These are phyloP conservation scores for Psammodynastes pulverulentus DNA, from an alignment of 2,113 vertebrate genomes.

Conservation along the genomic window DNA sequence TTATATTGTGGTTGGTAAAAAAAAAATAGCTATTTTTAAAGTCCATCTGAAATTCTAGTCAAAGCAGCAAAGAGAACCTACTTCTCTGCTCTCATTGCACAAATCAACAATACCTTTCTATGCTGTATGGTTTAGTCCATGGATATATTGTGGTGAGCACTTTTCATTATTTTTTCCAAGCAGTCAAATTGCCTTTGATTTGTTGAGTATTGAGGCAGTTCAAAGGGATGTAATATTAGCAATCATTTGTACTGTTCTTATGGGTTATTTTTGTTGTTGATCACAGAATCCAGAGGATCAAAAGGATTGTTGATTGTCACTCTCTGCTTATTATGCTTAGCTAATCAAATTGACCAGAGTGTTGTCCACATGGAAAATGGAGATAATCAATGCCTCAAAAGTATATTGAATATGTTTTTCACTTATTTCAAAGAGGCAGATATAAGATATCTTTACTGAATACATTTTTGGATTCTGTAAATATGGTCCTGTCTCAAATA, in stretches of 20 bases:
- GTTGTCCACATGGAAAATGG: not conserved
- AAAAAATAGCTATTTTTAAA: not conserved
- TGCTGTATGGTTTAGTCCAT: not conserved
- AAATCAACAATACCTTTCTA: not conserved
- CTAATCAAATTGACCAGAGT: not conserved
- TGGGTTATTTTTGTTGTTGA: not conserved
- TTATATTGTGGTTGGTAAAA: not conserved
- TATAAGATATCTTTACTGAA: not conserved
- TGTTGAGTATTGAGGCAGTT: not conserved
- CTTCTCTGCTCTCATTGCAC: not conserved
- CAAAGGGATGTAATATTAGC: not conserved
- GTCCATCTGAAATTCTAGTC: not conserved
- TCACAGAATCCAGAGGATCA: not conserved
- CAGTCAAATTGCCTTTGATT: not conserved
- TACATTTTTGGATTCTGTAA: not conserved
- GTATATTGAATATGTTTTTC: not conserved
- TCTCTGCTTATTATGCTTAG: not conserved
- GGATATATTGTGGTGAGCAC: not conserved
- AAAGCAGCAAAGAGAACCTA: not conserved
- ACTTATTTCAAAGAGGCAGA: not conserved
- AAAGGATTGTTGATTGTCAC: not conserved
- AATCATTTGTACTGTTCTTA: not conserved
- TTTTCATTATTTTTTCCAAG: not conserved
- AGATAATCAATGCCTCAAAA: not conserved
- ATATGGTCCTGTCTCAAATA: not conserved